phyloP scores from a whole-genome alignment of 2,888 invertebrate species.

The Leptinotarsa juncta region DNA sequence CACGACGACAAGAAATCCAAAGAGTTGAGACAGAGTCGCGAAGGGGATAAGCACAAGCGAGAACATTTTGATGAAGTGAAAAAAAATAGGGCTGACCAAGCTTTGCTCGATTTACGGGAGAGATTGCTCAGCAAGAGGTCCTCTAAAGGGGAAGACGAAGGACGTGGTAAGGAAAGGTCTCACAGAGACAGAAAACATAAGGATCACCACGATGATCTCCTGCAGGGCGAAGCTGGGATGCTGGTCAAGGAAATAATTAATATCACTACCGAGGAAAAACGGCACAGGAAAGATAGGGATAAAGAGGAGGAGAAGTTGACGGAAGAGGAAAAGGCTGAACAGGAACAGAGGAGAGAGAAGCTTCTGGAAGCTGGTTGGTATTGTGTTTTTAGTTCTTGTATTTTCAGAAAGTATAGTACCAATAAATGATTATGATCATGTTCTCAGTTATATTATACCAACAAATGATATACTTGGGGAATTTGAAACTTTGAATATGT shows the following conservation, averaged over 20 bases:
- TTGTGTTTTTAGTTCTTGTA: too few relatives aligned
- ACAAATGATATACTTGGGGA: too few relatives aligned
- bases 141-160: slow-evolving; percentile 71
- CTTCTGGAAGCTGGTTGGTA: slow-evolving; percentile 75
- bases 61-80: slow-evolving; percentile 64
- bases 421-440: too few relatives aligned
- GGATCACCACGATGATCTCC: slow-evolving; percentile 55
- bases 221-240: slow-evolving; percentile 64
- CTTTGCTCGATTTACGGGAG: slow-evolving; percentile 81
- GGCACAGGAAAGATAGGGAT: slow-evolving; percentile 66
- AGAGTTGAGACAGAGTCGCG: slow-evolving; percentile 46
- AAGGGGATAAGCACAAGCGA: slow-evolving; percentile 57
- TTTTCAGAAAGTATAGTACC: too few relatives aligned
- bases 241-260: slow-evolving; percentile 65
- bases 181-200: slow-evolving; percentile 54
- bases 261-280: slow-evolving; percentile 60
- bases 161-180: slow-evolving; percentile 49
- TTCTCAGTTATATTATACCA: too few relatives aligned
- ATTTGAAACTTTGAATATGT: too few relatives aligned
- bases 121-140: slow-evolving; percentile 77
- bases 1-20: slow-evolving; percentile 59
- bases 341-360: slow-evolving; percentile 74
- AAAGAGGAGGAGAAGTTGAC: slow-evolving; percentile 59
- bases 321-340: slow-evolving; percentile 63
- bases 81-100: slow-evolving; percentile 70